These are phyloP conservation scores for Microtus ochrogaster DNA, from an alignment of 2,113 vertebrate species.

Conservation along the genomic window DNA sequence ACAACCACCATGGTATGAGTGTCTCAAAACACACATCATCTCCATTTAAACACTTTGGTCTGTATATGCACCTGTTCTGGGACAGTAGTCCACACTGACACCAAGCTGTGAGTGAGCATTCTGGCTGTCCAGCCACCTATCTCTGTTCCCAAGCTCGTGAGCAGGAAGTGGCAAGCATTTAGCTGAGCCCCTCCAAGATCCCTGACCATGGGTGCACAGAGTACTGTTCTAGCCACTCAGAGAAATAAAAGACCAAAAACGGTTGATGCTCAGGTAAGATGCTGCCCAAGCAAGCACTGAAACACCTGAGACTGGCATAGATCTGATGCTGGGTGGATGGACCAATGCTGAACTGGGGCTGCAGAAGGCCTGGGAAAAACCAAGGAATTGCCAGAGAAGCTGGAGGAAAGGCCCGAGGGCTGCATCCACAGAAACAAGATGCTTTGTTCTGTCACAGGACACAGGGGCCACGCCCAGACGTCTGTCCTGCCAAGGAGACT, in stretches of 20 bases:
- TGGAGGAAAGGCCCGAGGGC: neutral
- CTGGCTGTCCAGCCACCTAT: neutral
- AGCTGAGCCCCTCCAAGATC: neutral
- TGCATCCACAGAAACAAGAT: neutral
- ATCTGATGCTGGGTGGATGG: neutral
- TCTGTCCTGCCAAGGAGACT: neutral
- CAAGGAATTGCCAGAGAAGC: too few species aligned
- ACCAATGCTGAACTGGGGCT: rapidly evolving
- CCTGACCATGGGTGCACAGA: neutral
- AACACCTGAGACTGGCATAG: neutral
- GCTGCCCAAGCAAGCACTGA: neutral
- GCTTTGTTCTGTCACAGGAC: neutral
- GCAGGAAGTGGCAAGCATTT: too few species aligned
- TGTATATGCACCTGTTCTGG: too few species aligned
- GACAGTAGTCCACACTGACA: too few species aligned
- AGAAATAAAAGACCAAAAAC: neutral
- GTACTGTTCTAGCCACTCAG: too few species aligned
- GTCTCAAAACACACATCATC: neutral
- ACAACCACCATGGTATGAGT: neutral
- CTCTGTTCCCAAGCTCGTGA: neutral
- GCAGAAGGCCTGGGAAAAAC: too few species aligned
- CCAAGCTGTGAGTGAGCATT: neutral
- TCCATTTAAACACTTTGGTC: neutral
- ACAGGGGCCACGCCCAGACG: too few species aligned
- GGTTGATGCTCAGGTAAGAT: neutral